Evolutionary conservation across 2,797 vertebrate species (phyloP), one percentile per base, ranked within the genome.

Genomic region (Balearica regulorum): DNA sequence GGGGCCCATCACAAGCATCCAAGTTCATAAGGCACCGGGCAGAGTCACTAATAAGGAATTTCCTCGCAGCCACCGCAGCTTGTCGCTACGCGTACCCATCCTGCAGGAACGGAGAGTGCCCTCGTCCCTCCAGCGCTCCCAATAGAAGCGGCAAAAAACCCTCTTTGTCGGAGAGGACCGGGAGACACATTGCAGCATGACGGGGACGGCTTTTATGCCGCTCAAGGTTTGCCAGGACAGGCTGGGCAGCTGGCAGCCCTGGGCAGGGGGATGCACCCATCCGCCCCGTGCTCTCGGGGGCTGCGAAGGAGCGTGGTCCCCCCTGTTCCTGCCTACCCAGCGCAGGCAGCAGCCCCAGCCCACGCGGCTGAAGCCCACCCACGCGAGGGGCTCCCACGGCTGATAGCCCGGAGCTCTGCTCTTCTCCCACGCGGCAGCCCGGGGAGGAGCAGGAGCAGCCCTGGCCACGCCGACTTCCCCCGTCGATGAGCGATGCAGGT

Each of bases 401-500:
- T 3, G 0, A 12, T 9, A 31, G 43, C 22, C 26, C 8, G 0
- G 19, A 29, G 48, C 19, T 65, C 60, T 2, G 28, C 88, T 29
- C 44, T 19, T 3, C n/a, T 26, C 54, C 70, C 84, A 29, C 1
- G 0, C 20, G 17, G 55, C 61, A 37, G 37, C 43, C 18, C 7
- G 0, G 43, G 43, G 12, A 44, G 13, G 16, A 43, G 44, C 39
- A 44, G 13, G 16, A 43, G 44, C 39, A 60, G n/a, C 37, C 41
- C 51, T 2, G 33, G 35, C 61, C 17, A 2, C 0, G 3, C 24
- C 1, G 17, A 14, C 14, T 13, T 10, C 20, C 48, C 46, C 54
- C 1, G 1, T 1, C 4, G 29, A n/a, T 1, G 41, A 44, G 58
- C 11, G 0, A 12, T 5, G 3, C 46, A 11, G 57, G 16, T 6